Evolutionary conservation across 2,797 vertebrate genomes (phyloP).

Genomic region (Macropodus opercularis): DNA sequence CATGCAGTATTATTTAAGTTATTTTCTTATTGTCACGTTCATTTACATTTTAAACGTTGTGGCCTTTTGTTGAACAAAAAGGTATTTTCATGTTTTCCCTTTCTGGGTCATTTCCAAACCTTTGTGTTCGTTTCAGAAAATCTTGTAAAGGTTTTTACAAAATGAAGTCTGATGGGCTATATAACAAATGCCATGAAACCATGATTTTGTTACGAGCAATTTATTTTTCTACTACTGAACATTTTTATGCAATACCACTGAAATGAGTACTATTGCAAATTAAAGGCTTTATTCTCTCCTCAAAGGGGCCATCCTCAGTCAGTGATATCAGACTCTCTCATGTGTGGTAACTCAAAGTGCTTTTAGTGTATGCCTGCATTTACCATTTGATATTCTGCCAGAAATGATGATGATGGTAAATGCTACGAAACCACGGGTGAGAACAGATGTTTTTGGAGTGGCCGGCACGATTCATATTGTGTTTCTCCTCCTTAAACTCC

Average conservation of each 20-base stretch:
- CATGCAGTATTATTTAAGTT: slow-evolving; percentile 43
- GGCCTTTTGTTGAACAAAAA: slow-evolving; percentile 69
- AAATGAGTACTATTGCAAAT: slow-evolving; percentile 68
- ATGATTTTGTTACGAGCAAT: slow-evolving; percentile 80
- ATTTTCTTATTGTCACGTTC: slow-evolving; percentile 31
- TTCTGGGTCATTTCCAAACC: slow-evolving; percentile 42
- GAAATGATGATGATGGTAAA: slow-evolving; percentile 57
- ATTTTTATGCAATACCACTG: slow-evolving; percentile 76
- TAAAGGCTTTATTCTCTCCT: slow-evolving; percentile 70
- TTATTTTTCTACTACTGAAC: slow-evolving; percentile 81
- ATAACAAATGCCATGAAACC: slow-evolving; percentile 72
- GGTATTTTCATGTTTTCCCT: slow-evolving; percentile 49
- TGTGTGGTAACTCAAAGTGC: slow-evolving; percentile 63
- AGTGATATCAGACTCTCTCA: slow-evolving; percentile 48
- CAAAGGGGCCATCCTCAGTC: slow-evolving; percentile 62
- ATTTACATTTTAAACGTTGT: slow-evolving; percentile 56
- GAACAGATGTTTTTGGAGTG: slow-evolving; percentile 48
- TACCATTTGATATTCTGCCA: slow-evolving; percentile 52
- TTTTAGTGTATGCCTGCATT: slow-evolving; percentile 69
- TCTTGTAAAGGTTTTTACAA: slow-evolving; percentile 71
- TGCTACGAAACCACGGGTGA: slow-evolving; percentile 38
- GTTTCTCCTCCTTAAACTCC: slow-evolving; percentile 45
- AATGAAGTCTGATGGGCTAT: slow-evolving; percentile 54
- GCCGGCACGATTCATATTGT: slow-evolving; percentile 28
- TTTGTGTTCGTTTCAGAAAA: slow-evolving; percentile 59